Evolutionary conservation across 2,888 invertebrate species (phyloP), one percentile per base, ranked within the genome.

Genomic region (Campoplex nolae): DNA sequence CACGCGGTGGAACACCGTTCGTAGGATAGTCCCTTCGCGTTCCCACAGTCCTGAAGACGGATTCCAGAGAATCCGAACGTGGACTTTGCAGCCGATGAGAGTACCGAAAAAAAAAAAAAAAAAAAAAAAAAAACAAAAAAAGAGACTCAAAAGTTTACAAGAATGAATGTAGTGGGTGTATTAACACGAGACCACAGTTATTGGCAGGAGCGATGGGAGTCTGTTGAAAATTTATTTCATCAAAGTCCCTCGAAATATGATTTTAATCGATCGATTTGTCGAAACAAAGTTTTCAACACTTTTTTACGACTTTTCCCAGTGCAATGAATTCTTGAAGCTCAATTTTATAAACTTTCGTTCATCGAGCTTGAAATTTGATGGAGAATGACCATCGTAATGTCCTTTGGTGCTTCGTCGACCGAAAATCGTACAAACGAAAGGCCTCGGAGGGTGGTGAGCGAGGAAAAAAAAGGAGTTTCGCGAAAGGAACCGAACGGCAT

Each of bases 31-130:
- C 89, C 58, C 70, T 89, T 88, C 90, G 89, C 90, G 93, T 94
- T 94, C 94, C 94, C 94, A 94, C 94, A 94, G 93, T 92, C 91
- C 83, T 62, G 81, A 90, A 88, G 91, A 91, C 90, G 92, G 92
- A 94, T 94, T 94, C 94, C 93, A 90, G 88, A 89, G 91, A 91
- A 90, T 91, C 91, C 88, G 89, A 88, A 73, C 76, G 85, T 85
- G 81, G 82, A 83, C 78, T 67, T 74, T 45, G 86, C 83, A 62
- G 84, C 76, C 82, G 80, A 81, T 32, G 48, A 74, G 62, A 83
- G 76, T 51, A 77, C 45, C 67, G 51, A 68, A 75, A 75, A 77
- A 77, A 75, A 83, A 23, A 23, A 23, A 23, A 23, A 23, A 0
- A 23, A 23, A 73, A 74, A 74, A 76, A n/a, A n/a, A n/a, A n/a